These are phyloP conservation scores for Etheostoma cragini DNA, from an alignment of 2,113 vertebrate genomes.

Conservation along the genomic window DNA sequence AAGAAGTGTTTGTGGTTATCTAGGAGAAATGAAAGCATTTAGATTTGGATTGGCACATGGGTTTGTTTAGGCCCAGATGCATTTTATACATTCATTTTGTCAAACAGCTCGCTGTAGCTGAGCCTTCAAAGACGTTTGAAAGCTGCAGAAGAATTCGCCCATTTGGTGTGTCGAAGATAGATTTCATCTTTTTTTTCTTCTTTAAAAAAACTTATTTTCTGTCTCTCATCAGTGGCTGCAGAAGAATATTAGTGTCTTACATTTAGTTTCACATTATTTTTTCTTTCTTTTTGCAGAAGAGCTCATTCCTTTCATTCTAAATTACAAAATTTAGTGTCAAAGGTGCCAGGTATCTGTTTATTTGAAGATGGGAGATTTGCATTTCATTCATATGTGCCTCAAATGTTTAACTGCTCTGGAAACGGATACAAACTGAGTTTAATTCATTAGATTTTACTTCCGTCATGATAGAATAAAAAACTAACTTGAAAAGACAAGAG, in stretches of 20 bases:
- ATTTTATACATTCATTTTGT: not conserved
- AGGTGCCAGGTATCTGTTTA: no score
- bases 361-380: no score
- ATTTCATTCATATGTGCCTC: no score
- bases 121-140: not conserved
- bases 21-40: constrained; percentile 39
- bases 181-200: not conserved
- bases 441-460: not conserved
- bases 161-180: not conserved
- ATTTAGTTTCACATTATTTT: not conserved
- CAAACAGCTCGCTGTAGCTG: not conserved
- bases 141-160: not conserved
- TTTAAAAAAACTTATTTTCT: not conserved
- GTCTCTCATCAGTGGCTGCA: not conserved
- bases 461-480: not conserved
- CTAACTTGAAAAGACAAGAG: not conserved
- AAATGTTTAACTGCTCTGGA: no score
- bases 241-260: not conserved
- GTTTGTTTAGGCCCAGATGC: constrained; percentile 27
- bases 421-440: not conserved
- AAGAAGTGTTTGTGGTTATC: constrained; percentile 31
- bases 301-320: not conserved
- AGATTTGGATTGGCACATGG: constrained; percentile 19
- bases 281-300: not conserved
- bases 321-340: not conserved